Percentiles rank a stretch among this genome's conserved stretches.
Conservation (phyloP, 2,888 invertebrate species). For the Horisme vitalbata region DNA sequence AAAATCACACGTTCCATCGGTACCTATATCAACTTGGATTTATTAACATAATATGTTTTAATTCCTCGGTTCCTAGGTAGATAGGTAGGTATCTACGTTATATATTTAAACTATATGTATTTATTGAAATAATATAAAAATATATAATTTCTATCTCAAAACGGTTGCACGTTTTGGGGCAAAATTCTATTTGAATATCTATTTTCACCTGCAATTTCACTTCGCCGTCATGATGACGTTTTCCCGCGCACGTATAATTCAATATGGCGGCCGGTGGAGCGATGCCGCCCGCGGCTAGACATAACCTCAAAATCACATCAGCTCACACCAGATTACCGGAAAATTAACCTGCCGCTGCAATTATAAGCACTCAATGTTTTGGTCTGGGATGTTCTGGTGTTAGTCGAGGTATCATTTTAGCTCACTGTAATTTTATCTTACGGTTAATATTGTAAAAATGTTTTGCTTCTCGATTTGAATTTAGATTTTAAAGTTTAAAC, state of each 20-base stretch:
- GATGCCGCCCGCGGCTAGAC: constrained; percentile 57
- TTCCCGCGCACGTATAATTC: constrained; percentile 51
- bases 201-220: constrained; percentile 43
- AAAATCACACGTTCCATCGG: no score
- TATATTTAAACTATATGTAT: no score
- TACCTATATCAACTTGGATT: no score
- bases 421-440: no score
- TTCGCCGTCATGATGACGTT: constrained; percentile 44
- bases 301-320: constrained; percentile 70
- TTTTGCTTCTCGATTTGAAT: no score
- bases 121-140: no score
- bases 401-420: constrained; percentile 1
- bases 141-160: not conserved
- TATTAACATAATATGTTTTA: no score
- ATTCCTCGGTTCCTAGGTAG: no score
- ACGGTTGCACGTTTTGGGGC: not conserved
- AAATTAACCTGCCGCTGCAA: constrained; percentile 60
- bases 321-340: constrained; percentile 62
- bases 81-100: no score
- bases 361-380: constrained; percentile 45
- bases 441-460: no score
- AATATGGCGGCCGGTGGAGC: constrained; percentile 57
- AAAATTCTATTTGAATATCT: constrained; percentile 7
- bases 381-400: constrained; percentile 24
- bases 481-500: no score